Evolutionary conservation across 1,140 invertebrate genomes (phyloP).

Genomic region (Drosophila auraria): DNA sequence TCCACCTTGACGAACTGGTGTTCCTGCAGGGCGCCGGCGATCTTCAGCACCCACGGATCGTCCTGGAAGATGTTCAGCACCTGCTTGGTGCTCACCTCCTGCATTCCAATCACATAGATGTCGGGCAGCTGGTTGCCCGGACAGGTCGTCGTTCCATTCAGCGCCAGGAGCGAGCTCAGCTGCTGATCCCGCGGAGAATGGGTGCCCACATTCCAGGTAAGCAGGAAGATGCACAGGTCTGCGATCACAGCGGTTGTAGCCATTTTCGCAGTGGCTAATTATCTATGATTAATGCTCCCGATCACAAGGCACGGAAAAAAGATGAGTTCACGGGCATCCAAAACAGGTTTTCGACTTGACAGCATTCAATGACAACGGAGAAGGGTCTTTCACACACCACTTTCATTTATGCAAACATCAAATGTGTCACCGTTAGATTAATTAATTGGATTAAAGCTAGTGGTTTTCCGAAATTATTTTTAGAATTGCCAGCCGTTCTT

Average conservation of each 20-base stretch:
- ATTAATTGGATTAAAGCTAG: conserved; percentile 38
- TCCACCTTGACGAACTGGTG: conserved; percentile 92
- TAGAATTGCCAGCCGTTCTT: conserved; percentile 33
- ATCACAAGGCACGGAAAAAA: conserved; percentile 22
- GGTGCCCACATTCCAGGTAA: conserved; percentile 94
- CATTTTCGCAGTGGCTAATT: conserved; percentile 56
- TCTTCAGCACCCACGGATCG: conserved; percentile 92
- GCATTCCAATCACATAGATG: conserved; percentile 93
- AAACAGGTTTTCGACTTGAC: conserved; percentile 32
- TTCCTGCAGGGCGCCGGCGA: conserved; percentile 85
- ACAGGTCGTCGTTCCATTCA: conserved; percentile 87
- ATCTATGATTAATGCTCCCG: conserved; percentile 52
- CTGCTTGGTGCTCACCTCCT: conserved; percentile 93
- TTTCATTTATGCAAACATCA: conserved; percentile 17
- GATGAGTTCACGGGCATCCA: conserved; percentile 49
- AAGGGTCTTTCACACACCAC: background rate
- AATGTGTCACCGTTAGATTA: background rate
- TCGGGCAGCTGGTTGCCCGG: conserved; percentile 89
- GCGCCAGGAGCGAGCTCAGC: conserved; percentile 89
- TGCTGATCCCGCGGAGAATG: conserved; percentile 88
- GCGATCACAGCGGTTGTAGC: conserved; percentile 60
- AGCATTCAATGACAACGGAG: conserved; percentile 10
- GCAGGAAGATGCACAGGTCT: conserved; percentile 88
- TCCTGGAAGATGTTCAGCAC: conserved; percentile 92
- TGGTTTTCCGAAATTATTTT: conserved; percentile 27